phyloP scores from a whole-genome alignment of 2,888 invertebrate species.

The Cheilosia vulpina region DNA sequence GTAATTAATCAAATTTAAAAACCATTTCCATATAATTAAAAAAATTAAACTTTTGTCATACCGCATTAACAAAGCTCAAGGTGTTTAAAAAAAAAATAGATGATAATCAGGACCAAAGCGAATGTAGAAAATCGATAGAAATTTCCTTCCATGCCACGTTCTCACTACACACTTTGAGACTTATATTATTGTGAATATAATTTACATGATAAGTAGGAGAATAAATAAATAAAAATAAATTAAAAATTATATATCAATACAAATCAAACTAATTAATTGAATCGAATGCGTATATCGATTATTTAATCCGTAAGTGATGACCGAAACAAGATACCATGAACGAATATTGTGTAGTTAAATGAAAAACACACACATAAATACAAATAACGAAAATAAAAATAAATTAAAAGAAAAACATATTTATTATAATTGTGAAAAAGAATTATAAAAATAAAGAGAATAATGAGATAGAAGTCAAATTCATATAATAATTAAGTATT shows the following conservation, averaged over 20 bases:
- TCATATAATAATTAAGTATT: constrained; percentile 61
- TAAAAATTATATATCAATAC: constrained; percentile 19
- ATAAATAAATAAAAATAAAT: constrained; percentile 23
- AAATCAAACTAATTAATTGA: constrained; percentile 27
- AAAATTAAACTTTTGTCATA: constrained; percentile 21
- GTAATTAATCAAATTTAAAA: constrained; percentile 17
- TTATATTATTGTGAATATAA: constrained; percentile 70
- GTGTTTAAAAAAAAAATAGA: neutral
- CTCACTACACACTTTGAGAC: constrained; percentile 60
- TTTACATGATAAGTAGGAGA: constrained; percentile 66
- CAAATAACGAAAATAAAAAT: neutral
- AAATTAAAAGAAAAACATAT: neutral
- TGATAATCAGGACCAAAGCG: constrained; percentile 12
- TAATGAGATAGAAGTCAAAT: constrained; percentile 26
- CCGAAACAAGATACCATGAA: constrained; percentile 41
- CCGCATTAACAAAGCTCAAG: constrained; percentile 38
- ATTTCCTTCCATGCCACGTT: constrained; percentile 10
- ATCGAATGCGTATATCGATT: constrained; percentile 49
- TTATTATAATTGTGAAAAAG: constrained; percentile 39
- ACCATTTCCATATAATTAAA: constrained; percentile 8
- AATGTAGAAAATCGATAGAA: constrained; percentile 14
- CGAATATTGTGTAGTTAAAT: constrained; percentile 57
- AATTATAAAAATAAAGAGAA: constrained; percentile 10
- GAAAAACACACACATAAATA: constrained; percentile 11
- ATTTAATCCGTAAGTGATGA: constrained; percentile 42